Base-by-base conservation (phyloP, 2,888 invertebrate species). In the Conops quadrifasciatus region DNA sequence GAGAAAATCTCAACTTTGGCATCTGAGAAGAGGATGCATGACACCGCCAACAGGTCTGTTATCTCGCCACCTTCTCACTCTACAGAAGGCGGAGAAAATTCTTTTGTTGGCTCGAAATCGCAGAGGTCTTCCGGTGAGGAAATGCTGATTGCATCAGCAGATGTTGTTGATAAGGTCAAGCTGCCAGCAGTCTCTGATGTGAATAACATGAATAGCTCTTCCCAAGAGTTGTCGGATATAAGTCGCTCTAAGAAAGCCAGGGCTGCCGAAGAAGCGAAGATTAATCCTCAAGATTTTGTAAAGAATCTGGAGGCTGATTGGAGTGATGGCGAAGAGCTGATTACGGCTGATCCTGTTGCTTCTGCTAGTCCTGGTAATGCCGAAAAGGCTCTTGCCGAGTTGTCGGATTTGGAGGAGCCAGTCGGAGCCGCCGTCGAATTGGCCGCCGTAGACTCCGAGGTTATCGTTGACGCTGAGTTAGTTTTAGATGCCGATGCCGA, bases 261-360 rank as follows among this genome's bases (percentile, higher is more conserved):
- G n/a, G n/a, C n/a, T n/a, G 47, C 19, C n/a, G n/a, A n/a, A n/a
- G 67, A 47, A 84, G 15, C 47, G 83, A 76, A 89, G 89, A 75
- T 80, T 87, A 87, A 56, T 73, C 74, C 75, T 71, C 78, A 79
- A 30, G 91, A 91, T 82, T 89, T 93, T 76, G 90, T 91, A 72
- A 90, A 88, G 71, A 90, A 91, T 77, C 86, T 94, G 58, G 84
- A 94, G 71, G 92, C 92, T 1, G 94, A 94, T 80, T 94, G 94
- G 93, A 91, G 90, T 75, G 93, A 93, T 77, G 90, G 88, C 72
- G 88, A 88, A 21, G 87, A 88, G 65, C 51, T 47, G 19, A 47
- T 11, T 26, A 15, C 47, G n/a, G 28, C 36, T 51, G 60, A 69
- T 7, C 24, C 43, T n/a, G 43, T 9, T 45, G 47, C 28, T 51